Percentiles rank a stretch among this genome's conserved stretches.
Conservation (phyloP, 1,140 invertebrate species). For the Patella vulgata region DNA sequence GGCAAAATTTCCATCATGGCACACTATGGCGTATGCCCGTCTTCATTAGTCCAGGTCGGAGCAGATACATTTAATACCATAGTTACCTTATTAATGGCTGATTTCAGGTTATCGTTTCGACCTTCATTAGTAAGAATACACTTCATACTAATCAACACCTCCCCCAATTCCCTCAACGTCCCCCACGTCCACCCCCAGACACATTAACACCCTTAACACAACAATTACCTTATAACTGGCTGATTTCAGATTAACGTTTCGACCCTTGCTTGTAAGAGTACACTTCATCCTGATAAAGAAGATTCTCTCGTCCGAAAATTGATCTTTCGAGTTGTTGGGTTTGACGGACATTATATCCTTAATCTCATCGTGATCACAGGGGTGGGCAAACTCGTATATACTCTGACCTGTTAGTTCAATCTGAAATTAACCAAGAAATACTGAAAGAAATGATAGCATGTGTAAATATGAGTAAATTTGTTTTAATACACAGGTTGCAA, state of each 20-base stretch:
- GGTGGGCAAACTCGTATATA: conserved; percentile 68
- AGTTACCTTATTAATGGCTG: too few species aligned
- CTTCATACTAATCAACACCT: too few species aligned
- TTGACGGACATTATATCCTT: conserved; percentile 76
- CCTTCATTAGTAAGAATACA: too few species aligned
- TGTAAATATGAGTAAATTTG: background rate
- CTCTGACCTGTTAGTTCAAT: conserved; percentile 61
- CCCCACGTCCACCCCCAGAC: too few species aligned
- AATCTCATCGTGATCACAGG: conserved; percentile 93
- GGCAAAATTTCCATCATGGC: too few species aligned
- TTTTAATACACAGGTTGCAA: background rate
- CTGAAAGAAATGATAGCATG: too few species aligned
- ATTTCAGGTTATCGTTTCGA: too few species aligned
- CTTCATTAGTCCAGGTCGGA: too few species aligned
- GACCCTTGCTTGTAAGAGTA: conserved; percentile 88
- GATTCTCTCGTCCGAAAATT: conserved; percentile 18
- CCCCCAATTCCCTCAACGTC: too few species aligned
- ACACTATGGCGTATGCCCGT: too few species aligned
- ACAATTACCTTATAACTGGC: conserved; percentile 93
- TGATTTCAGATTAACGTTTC: conserved; percentile 91
- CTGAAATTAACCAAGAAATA: conserved; percentile 37
- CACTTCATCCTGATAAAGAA: conserved; percentile 90
- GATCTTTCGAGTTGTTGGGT: conserved; percentile 47
- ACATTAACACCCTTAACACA: too few species aligned
- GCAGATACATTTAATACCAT: too few species aligned